A percentile compares a stretch with the other conserved stretches of the same genome.
Conservation (phyloP, 2,797 vertebrate genomes). For the Leptatherina wallacei region DNA sequence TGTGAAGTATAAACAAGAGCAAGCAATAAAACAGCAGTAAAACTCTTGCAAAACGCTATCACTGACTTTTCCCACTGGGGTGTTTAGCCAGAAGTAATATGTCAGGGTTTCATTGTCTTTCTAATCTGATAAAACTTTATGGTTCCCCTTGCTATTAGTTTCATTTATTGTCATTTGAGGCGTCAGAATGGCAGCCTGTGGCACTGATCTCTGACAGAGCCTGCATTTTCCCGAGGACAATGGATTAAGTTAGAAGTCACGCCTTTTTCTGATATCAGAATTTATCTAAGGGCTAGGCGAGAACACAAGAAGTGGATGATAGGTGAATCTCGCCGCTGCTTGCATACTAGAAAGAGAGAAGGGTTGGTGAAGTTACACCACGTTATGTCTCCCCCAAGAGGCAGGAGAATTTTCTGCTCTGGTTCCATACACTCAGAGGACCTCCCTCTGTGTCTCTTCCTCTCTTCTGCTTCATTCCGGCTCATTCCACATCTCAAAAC, state of each 20-base stretch:
- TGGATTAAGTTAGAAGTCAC: slow-evolving; percentile 62
- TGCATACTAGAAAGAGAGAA: slow-evolving; percentile 14
- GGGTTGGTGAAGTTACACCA: slow-evolving; percentile 36
- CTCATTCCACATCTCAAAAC: slow-evolving; percentile 55
- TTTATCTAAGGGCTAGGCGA: slow-evolving; percentile 49
- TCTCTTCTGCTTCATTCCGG: slow-evolving; percentile 35
- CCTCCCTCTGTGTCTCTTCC: slow-evolving; percentile 55
- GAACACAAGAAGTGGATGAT: slow-evolving; percentile 25
- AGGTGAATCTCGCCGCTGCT: slow-evolving; percentile 35
- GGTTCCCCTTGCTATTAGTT: slow-evolving; percentile 73
- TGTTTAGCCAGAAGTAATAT: slow-evolving; percentile 74
- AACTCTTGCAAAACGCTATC: slow-evolving; percentile 64
- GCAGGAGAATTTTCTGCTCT: slow-evolving; percentile 43
- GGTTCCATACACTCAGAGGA: slow-evolving; percentile 28
- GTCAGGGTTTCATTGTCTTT: slow-evolving; percentile 76
- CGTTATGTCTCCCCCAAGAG: slow-evolving; percentile 81
- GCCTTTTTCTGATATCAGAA: slow-evolving; percentile 68
- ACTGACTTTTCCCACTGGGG: slow-evolving; percentile 64
- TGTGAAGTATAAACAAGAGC: slow-evolving; percentile 63
- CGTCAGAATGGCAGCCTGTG: slow-evolving; percentile 72
- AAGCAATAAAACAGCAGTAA: slow-evolving; percentile 67
- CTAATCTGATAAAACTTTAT: slow-evolving; percentile 79
- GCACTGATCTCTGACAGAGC: slow-evolving; percentile 68
- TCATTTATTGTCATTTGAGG: slow-evolving; percentile 81
- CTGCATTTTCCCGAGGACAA: slow-evolving; percentile 41